Conservation (phyloP, 2,888 invertebrate species). For the Nesidiocoris tenuis region DNA sequence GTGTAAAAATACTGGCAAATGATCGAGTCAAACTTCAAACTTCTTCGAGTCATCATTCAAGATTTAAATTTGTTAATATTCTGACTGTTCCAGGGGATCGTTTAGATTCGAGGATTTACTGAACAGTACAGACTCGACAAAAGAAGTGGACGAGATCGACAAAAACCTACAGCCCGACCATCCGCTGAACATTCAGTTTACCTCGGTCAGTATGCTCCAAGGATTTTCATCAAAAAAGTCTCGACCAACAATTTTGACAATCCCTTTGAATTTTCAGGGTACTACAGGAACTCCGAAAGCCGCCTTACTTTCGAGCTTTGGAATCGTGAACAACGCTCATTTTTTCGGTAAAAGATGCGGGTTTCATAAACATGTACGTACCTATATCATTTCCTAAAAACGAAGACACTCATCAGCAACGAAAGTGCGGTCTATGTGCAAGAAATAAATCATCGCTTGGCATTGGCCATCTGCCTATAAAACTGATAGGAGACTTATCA, state of each 20-base stretch:
- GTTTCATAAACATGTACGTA: constrained; percentile 55
- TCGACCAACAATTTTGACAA: no score
- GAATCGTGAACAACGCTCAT: constrained; percentile 73
- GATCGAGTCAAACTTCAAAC: no score
- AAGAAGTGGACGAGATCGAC: constrained; percentile 20
- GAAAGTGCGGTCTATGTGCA: background rate
- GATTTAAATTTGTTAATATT: no score
- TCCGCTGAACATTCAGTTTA: constrained; percentile 76
- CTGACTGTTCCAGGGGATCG: constrained; percentile 49
- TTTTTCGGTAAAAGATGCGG: constrained; percentile 60
- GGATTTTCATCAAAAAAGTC: no score
- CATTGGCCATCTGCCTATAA: no score
- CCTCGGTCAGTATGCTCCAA: constrained; percentile 69
- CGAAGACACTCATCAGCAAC: background rate
- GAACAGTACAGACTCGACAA: background rate
- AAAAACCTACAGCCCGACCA: constrained; percentile 61
- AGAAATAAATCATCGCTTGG: no score
- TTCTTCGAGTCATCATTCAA: no score
- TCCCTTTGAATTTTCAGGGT: no score
- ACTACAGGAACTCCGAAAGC: constrained; percentile 82
- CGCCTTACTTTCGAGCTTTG: constrained; percentile 68
- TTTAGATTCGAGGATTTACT: constrained; percentile 48
- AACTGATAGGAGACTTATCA: no score
- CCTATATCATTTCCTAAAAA: no score
- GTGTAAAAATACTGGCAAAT: no score